These are phyloP conservation scores for Meteorus cinctellus DNA, from an alignment of 2,888 invertebrate genomes.

Conservation along the genomic window DNA sequence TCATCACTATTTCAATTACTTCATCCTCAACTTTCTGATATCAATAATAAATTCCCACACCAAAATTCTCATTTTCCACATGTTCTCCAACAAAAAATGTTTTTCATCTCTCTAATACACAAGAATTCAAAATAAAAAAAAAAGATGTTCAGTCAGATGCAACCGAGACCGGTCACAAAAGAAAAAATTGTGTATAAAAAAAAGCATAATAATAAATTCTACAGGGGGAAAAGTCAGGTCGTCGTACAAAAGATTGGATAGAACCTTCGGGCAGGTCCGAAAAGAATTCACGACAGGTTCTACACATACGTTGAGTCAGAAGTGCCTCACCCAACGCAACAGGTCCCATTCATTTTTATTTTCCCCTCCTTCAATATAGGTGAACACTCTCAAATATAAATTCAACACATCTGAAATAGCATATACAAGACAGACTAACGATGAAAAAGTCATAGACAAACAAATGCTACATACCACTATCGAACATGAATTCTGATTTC, in stretches of 20 bases:
- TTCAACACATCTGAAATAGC: neutral
- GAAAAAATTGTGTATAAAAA: conserved; percentile 1
- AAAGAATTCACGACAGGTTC: conserved; percentile 41
- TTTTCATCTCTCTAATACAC: too few species aligned
- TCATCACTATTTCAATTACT: too few species aligned
- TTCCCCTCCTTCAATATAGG: conserved; percentile 42
- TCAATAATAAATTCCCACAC: too few species aligned
- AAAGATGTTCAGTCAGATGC: neutral
- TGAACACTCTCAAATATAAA: conserved; percentile 34
- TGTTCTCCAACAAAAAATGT: too few species aligned
- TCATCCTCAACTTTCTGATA: too few species aligned
- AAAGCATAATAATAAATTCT: conserved; percentile 12
- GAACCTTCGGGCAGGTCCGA: conserved; percentile 36
- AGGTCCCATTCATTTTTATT: conserved; percentile 60
- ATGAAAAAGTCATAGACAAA: conserved; percentile 14
- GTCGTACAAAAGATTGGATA: conserved; percentile 24
- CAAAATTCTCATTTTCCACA: too few species aligned
- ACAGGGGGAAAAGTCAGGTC: conserved; percentile 31
- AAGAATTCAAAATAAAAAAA: neutral
- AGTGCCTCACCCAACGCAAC: conserved; percentile 56
- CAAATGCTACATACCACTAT: conserved; percentile 42
- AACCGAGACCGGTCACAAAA: neutral
- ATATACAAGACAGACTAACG: conserved; percentile 4
- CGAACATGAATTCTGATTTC: conserved; percentile 43
- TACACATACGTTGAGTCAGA: conserved; percentile 48